Conservation (phyloP, 1,140 invertebrate species). For the Drosophila rufa region DNA sequence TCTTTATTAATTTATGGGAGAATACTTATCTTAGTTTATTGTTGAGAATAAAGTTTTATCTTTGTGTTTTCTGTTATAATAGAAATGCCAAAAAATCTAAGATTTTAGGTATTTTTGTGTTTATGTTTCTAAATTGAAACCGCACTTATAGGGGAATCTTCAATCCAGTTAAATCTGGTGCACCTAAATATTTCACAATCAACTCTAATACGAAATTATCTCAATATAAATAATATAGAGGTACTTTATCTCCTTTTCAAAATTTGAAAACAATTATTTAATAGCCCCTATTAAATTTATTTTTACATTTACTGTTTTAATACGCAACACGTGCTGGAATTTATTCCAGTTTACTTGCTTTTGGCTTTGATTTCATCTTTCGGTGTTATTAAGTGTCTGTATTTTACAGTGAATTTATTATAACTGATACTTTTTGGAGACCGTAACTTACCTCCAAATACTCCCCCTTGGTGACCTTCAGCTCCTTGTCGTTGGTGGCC, state of each 20-base stretch:
- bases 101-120: too few relatives aligned
- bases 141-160: not conserved
- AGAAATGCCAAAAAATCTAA: not conserved
- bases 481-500: slow-evolving; percentile 98
- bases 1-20: not conserved
- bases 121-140: too few relatives aligned
- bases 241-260: not conserved
- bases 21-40: not conserved
- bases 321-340: not conserved
- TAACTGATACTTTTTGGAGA: not conserved
- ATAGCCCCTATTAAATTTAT: slow-evolving; percentile 1
- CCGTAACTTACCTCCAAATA: slow-evolving; percentile 92
- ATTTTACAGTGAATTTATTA: slow-evolving; percentile 13
- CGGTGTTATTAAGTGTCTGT: slow-evolving; percentile 10
- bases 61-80: not conserved
- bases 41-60: not conserved
- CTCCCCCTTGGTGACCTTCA: slow-evolving; percentile 97
- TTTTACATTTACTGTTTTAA: slow-evolving; percentile 15
- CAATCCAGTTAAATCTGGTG: not conserved
- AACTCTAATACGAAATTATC: not conserved
- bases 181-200: slow-evolving; percentile 11
- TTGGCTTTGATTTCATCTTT: not conserved
- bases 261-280: slow-evolving; percentile 6
- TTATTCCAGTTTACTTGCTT: slow-evolving; percentile 4
- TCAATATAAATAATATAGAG: slow-evolving; percentile 2